These are phyloP conservation scores for Brotula barbata DNA, from an alignment of 2,797 vertebrate genomes.

Conservation along the genomic window DNA sequence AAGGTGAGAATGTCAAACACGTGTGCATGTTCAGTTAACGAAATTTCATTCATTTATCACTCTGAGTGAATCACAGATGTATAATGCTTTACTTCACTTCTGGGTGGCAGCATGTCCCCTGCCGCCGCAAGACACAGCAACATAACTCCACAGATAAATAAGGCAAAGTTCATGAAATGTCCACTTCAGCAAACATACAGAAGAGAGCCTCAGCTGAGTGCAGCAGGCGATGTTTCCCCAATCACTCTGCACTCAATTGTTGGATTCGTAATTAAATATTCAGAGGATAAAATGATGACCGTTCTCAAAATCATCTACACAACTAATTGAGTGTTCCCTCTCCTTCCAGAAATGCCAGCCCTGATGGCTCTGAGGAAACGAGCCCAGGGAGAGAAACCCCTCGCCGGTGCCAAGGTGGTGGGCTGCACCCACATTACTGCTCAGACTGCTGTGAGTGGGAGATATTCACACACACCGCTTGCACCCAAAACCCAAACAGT, in stretches of 20 bases:
- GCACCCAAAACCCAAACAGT: background rate
- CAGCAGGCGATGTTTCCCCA: slow-evolving; percentile 7
- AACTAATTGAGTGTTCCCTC: slow-evolving; percentile 3
- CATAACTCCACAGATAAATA: slow-evolving; percentile 13
- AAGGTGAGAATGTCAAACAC: slow-evolving; percentile 81
- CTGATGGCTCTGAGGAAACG: slow-evolving; percentile 97
- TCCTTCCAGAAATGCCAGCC: slow-evolving; percentile 91
- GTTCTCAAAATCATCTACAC: slow-evolving; percentile 35
- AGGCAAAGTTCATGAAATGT: slow-evolving; percentile 26
- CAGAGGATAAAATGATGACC: slow-evolving; percentile 42
- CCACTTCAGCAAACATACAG: slow-evolving; percentile 22
- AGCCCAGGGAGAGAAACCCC: slow-evolving; percentile 96
- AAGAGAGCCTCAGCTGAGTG: slow-evolving; percentile 39
- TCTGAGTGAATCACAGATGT: too few species aligned
- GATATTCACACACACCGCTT: background rate
- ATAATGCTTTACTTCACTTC: slow-evolving; percentile 27
- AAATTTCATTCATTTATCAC: too few species aligned
- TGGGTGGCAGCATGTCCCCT: slow-evolving; percentile 55
- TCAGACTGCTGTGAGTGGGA: slow-evolving; percentile 91
- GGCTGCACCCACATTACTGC: slow-evolving; percentile 99
- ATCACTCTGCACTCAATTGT: slow-evolving; percentile 5
- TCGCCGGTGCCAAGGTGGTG: slow-evolving; percentile 97
- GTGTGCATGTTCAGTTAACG: too few species aligned
- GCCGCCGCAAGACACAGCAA: slow-evolving; percentile 22
- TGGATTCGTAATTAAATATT: slow-evolving; percentile 38